Evolutionary conservation across 2,797 vertebrate genomes (phyloP), one percentile per base, ranked within the genome.

Genomic region (Cichlasoma orientale): DNA sequence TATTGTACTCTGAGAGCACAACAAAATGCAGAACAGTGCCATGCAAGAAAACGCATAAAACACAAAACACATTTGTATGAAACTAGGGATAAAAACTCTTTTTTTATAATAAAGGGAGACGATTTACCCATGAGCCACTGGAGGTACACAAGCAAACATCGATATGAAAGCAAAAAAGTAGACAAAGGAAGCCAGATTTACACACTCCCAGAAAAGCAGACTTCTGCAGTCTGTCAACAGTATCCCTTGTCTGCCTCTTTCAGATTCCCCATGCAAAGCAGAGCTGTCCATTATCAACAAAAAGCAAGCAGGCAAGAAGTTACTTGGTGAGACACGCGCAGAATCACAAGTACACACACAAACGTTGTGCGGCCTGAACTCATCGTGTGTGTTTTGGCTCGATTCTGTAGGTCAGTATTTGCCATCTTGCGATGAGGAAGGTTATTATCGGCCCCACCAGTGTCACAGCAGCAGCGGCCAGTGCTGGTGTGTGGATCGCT

Each of bases 401-500:
- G 21, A 44, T 21, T 38, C 52, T 56, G 8, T 38, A 95, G 94
- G 95, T 53, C 94, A 96, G 56, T 97, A 97, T 75, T 77, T 97
- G 80, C 98, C 98, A 0, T 95, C 97, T 74, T 99, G 98, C 80
- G 97, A 98, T 50, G 96, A 96, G 44, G 95, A 96, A 0, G 98
- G 98, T 3, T 95, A 97, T 88, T 98, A 97, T 52, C 79, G 91
- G 23, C 95, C 97, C 61, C 95, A 96, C 56, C 98, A 99, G 90
- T 99, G 97, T 88, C 97, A 97, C 79, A 84, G 93, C 80, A 92
- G 92, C 92, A 96, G 93, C 1, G 97, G 96, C 1, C 96, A 97
- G 90, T 98, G 98, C 58, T 99, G 98, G 98, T 99, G 98, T n/a
- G 97, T 97, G 84, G 97, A 98, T 89, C 94, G 93, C 50, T 95